Conservation (phyloP, 2,797 vertebrate species). For the Anableps anableps region DNA sequence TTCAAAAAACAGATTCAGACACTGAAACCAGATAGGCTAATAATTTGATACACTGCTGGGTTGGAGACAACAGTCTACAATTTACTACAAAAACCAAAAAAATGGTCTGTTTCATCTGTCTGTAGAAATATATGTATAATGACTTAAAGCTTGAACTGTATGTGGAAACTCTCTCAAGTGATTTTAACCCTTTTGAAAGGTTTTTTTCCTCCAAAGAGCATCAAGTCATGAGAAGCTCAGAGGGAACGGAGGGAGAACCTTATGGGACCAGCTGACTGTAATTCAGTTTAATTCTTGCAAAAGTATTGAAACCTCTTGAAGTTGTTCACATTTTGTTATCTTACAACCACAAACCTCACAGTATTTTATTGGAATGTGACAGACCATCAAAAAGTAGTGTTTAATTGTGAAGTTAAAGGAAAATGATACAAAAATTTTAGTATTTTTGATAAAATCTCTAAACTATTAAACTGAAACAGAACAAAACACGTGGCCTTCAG, state of each 20-base stretch:
- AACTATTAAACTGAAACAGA: constrained; percentile 3
- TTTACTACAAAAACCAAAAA: background rate
- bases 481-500: background rate
- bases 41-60: background rate
- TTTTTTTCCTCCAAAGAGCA: constrained; percentile 23
- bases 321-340: background rate
- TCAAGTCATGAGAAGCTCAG: constrained; percentile 32
- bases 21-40: background rate
- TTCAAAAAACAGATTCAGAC: background rate
- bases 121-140: constrained; percentile 5
- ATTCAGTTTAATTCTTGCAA: constrained; percentile 1
- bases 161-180: too few species aligned
- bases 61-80: background rate
- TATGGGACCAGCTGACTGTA: constrained; percentile 63
- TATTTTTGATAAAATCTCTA: background rate
- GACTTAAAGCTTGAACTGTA: constrained; percentile 31
- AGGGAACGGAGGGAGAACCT: constrained; percentile 42
- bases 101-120: background rate
- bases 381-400: background rate
- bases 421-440: background rate
- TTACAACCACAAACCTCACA: background rate
- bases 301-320: background rate
- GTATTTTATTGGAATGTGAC: background rate
- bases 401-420: background rate
- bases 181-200: constrained; percentile 38